A percentile compares a stretch with the other conserved stretches of the same genome.
Conservation (phyloP, 2,113 vertebrate genomes). For the Actenoides lindsayi region DNA sequence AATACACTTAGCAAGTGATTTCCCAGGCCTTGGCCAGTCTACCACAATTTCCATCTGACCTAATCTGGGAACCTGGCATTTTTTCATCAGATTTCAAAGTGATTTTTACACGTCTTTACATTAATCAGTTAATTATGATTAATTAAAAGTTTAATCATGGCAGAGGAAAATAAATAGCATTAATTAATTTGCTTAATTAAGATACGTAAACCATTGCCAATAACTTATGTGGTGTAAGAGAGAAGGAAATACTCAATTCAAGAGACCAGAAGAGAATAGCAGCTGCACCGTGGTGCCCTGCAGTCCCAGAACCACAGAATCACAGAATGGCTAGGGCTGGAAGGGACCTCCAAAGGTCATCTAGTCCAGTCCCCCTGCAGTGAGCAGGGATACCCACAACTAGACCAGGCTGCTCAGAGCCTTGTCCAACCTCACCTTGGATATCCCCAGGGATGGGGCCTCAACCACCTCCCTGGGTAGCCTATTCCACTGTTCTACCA, state of each 20-base stretch:
- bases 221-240: not conserved
- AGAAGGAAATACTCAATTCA: not conserved
- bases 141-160: not conserved
- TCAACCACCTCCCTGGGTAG: too few relatives aligned
- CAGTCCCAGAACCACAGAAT: too few relatives aligned
- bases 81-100: not conserved
- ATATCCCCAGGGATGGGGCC: too few relatives aligned
- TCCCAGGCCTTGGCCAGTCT: not conserved
- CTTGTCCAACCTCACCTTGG: too few relatives aligned
- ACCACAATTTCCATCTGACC: not conserved
- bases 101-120: not conserved
- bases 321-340: too few relatives aligned
- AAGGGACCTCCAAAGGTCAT: too few relatives aligned
- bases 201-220: not conserved
- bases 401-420: too few relatives aligned
- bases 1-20: not conserved
- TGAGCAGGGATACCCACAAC: too few relatives aligned
- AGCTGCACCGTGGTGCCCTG: not conserved
- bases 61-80: not conserved
- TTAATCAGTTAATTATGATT: not conserved
- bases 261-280: not conserved
- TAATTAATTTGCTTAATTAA: constrained; percentile 19
- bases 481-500: too few relatives aligned
- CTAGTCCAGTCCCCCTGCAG: too few relatives aligned
- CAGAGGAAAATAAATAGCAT: not conserved